Evolutionary conservation across 2,113 vertebrate genomes (phyloP).

Genomic region (Alexandromys fortis): DNA sequence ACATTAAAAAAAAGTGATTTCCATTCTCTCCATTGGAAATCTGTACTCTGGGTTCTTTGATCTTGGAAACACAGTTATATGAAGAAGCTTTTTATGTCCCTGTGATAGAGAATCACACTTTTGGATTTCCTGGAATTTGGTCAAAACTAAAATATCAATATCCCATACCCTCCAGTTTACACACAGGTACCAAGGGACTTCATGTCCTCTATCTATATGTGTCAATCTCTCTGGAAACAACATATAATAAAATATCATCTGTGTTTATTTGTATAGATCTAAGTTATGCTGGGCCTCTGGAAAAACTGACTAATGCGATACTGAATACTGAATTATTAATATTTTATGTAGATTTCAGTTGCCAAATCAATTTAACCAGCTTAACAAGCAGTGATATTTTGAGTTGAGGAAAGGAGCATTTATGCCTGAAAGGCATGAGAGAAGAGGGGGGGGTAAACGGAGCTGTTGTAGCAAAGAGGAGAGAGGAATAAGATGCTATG

Average conservation of each 20-base stretch:
- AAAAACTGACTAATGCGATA: not conserved
- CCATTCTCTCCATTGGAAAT: not conserved
- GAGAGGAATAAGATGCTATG: not conserved
- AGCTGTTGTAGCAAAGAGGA: not conserved
- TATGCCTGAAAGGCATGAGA: not conserved
- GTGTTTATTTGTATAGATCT: not conserved
- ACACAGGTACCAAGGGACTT: not conserved
- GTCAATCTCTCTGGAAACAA: not conserved
- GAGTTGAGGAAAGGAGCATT: not conserved
- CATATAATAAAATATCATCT: not conserved
- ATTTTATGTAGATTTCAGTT: not conserved
- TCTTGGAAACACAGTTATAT: not conserved
- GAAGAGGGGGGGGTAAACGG: not conserved
- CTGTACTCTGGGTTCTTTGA: too few species aligned
- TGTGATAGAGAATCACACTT: not conserved
- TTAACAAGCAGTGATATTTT: not conserved
- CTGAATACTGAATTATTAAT: not conserved
- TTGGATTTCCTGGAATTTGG: not conserved
- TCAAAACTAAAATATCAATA: fast-evolving
- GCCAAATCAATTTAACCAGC: not conserved
- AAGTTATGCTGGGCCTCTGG: not conserved
- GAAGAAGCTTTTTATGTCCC: too few species aligned
- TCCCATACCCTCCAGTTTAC: fast-evolving
- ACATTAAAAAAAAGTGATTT: not conserved
- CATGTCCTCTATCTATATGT: not conserved